A percentile compares a stretch with the other conserved stretches of the same genome.
Evolutionary conservation across 2,797 vertebrate species (phyloP).

Genomic region (Octomys mimax): DNA sequence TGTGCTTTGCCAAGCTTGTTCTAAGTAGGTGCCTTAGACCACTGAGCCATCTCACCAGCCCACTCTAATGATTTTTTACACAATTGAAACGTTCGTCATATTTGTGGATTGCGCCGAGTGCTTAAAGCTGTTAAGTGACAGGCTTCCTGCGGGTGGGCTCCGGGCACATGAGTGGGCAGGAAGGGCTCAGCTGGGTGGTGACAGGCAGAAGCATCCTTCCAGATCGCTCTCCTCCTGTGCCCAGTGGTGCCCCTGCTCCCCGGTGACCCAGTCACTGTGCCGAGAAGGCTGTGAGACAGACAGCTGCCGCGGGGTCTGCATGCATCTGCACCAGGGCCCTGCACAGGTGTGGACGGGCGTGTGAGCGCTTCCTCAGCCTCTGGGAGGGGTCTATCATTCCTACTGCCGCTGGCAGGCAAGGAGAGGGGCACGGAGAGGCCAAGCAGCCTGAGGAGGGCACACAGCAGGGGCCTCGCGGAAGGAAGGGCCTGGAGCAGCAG

Average conservation of each 20-base stretch:
- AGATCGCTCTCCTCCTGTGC: fast-evolving
- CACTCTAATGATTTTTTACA: background rate
- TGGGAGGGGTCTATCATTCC: fast-evolving
- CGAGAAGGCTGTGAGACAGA: background rate
- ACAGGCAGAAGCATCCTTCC: background rate
- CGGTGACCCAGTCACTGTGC: too few relatives aligned
- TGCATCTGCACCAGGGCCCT: fast-evolving
- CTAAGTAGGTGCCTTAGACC: too few relatives aligned
- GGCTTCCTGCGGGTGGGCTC: fast-evolving
- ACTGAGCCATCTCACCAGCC: too few relatives aligned
- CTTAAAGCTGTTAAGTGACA: fast-evolving
- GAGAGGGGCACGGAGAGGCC: background rate
- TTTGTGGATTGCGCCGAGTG: fast-evolving
- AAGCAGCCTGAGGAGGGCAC: background rate
- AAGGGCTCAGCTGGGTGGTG: background rate
- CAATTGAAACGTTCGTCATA: background rate
- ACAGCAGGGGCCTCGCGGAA: background rate
- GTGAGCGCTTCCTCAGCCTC: background rate
- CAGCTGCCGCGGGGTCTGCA: fast-evolving
- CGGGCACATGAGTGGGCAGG: background rate
- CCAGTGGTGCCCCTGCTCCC: background rate
- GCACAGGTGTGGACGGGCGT: fast-evolving
- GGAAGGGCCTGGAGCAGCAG: background rate
- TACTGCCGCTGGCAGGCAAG: background rate
- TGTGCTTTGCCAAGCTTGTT: too few relatives aligned